These are phyloP conservation scores for Rhopilema esculentum DNA, from an alignment of 30 jellyfish, hydroid and myxozoan species.

Conservation along the genomic window DNA sequence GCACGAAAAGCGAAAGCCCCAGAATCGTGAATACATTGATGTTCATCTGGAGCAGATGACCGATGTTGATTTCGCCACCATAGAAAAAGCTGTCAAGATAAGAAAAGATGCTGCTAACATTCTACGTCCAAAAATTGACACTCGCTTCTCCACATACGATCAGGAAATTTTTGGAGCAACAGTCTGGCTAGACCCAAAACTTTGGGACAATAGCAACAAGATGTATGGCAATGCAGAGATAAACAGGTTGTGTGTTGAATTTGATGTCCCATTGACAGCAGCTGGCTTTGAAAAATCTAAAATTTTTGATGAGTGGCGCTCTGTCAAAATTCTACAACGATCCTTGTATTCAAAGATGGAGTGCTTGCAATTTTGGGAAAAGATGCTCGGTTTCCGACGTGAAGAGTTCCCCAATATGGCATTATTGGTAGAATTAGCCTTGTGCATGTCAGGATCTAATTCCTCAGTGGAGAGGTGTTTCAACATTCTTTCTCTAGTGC, in stretches of 20 bases:
- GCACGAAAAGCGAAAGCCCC: constrained; percentile 33
- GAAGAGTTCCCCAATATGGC: constrained; percentile 43
- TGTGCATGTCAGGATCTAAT: constrained; percentile 19
- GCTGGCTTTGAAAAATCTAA: constrained; percentile 31
- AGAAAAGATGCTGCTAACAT: constrained; percentile 31
- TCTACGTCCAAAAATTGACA: constrained; percentile 14
- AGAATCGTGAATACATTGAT: constrained; percentile 51
- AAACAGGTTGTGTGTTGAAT: constrained; percentile 24
- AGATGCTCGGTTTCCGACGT: constrained; percentile 22
- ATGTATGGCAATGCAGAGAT: constrained; percentile 41
- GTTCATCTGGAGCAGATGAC: constrained; percentile 28
- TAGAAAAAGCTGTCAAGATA: constrained; percentile 24
- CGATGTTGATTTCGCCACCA: constrained; percentile 26
- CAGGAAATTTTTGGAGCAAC: constrained; percentile 39
- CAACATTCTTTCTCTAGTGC: constrained; percentile 16
- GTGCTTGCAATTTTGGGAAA: constrained; percentile 43
- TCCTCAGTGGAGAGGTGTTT: constrained; percentile 25
- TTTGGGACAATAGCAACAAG: constrained; percentile 47
- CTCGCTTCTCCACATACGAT: constrained; percentile 30
- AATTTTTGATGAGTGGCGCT: constrained; percentile 25
- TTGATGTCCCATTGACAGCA: constrained; percentile 49
- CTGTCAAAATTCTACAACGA: background rate
- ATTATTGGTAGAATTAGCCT: constrained; percentile 38
- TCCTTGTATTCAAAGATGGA: constrained; percentile 30
- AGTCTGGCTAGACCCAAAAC: constrained; percentile 40